A percentile compares a stretch with the other conserved stretches of the same genome.
Evolutionary conservation across 2,113 vertebrate species (phyloP).

Genomic region (Rousettus leschenaultii): DNA sequence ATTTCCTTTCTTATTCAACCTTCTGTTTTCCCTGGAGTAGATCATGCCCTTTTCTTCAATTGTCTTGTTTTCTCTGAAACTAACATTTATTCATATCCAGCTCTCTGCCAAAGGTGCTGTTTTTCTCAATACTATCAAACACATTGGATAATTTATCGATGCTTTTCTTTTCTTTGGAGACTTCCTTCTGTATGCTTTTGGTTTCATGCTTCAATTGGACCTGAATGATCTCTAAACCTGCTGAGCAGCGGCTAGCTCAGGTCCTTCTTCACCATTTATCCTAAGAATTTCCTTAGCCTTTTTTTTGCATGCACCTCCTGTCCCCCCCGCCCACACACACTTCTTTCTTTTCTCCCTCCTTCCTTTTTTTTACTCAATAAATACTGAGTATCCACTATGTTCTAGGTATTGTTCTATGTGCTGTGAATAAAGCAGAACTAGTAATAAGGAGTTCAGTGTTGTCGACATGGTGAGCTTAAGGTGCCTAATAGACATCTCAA

Average conservation of each 20-base stretch:
- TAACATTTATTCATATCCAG: neutral
- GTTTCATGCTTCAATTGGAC: neutral
- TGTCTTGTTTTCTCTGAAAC: neutral
- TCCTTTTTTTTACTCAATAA: neutral
- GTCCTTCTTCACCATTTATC: neutral
- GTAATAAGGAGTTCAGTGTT: neutral
- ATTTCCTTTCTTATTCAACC: neutral
- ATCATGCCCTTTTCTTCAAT: neutral
- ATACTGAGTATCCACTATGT: neutral
- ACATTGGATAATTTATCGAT: neutral
- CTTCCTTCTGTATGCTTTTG: neutral
- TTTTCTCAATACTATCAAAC: slow-evolving; percentile 7
- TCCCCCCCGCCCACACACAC: neutral
- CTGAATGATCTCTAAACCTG: neutral
- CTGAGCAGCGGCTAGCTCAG: neutral
- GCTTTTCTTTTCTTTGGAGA: neutral
- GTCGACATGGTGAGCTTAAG: neutral
- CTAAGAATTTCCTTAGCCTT: neutral
- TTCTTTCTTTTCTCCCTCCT: neutral
- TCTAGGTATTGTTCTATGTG: neutral
- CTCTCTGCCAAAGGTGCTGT: neutral
- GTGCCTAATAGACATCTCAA: neutral
- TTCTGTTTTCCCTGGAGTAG: slow-evolving; percentile 24
- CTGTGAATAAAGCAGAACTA: neutral
- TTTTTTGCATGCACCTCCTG: neutral